These are phyloP conservation scores for Chrysina gloriosa DNA, from an alignment of 2,888 invertebrate species.

Conservation along the genomic window DNA sequence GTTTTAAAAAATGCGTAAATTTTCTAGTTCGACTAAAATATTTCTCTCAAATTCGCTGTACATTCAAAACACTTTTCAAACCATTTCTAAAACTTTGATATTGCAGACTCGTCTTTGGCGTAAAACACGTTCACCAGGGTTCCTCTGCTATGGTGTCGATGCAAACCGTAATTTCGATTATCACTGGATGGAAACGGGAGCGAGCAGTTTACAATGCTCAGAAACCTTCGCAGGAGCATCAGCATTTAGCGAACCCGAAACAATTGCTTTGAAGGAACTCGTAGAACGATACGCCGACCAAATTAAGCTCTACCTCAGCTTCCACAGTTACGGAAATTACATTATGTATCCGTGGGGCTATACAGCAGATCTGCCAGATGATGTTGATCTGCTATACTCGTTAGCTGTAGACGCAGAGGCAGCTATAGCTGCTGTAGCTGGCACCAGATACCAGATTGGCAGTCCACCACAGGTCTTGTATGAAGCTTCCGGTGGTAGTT, in stretches of 20 bases:
- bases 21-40: too few relatives aligned
- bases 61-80: too few relatives aligned
- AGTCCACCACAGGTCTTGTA: slow-evolving; percentile 66
- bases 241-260: slow-evolving; percentile 69
- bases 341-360: slow-evolving; percentile 78
- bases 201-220: slow-evolving; percentile 60
- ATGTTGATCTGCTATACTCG: slow-evolving; percentile 64
- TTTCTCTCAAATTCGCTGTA: too few relatives aligned
- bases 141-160: slow-evolving; percentile 51
- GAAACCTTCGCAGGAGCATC: slow-evolving; percentile 65
- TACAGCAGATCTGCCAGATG: slow-evolving; percentile 65
- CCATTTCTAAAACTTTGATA: slow-evolving; percentile 57
- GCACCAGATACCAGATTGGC: slow-evolving; percentile 61
- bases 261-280: slow-evolving; percentile 69
- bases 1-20: too few relatives aligned
- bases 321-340: slow-evolving; percentile 82
- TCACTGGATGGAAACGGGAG: slow-evolving; percentile 71
- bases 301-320: slow-evolving; percentile 74
- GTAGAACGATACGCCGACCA: slow-evolving; percentile 70
- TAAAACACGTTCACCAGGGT: slow-evolving; percentile 49
- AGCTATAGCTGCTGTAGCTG: slow-evolving; percentile 60
- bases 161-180: slow-evolving; percentile 69
- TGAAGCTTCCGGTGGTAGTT: slow-evolving; percentile 71
- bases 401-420: slow-evolving; percentile 64
- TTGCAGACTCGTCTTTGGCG: slow-evolving; percentile 52